Base-by-base conservation (phyloP, 2,113 vertebrate species). In the Felis chaus region DNA sequence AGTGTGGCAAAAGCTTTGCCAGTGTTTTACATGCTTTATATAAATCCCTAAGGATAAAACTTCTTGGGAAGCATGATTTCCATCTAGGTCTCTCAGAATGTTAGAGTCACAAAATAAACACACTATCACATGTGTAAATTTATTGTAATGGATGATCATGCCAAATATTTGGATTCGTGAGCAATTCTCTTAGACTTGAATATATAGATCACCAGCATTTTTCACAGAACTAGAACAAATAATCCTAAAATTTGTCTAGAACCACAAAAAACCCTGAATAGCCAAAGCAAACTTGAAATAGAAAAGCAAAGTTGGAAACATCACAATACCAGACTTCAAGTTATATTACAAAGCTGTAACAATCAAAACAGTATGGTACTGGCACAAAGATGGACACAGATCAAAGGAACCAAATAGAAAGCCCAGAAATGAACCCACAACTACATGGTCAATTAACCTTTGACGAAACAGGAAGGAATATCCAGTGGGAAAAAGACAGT, bases 21-120 rank as follows among this genome's bases (percentile, higher is more conserved):
- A 79, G 3, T 63, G 61, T 86, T 74, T 91, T 48, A 76, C 8
- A 57, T 57, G 15, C 31, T 83, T 74, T 55, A 41, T 55, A 48
- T 73, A 71, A 83, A 83, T 83, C 27, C 29, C n/a, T 74, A 79
- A 82, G 45, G n/a, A 87, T 84, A 91, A 92, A 92, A 88, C 48
- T 57, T 11, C 29, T 91, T 5, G 57, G 3, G 25, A 88, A 89
- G 6, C 16, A 71, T 65, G 23, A 63, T 41, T 91, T 83, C 81
- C n/a, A 71, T 73, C 65, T 86, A 45, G 27, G 55, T 79, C 41
- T 84, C 36, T 73, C 68, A 80, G 63, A 81, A 76, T 36, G 7
- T 57, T 65, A 81, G 61, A n/a, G 31, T 89, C 11, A 10, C 15
- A 90, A 65, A 36, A 79, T 53, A 90, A 50, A 76, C 33, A 71